Conservation (phyloP, 2,113 vertebrate genomes). For the Trogon melanurus region DNA sequence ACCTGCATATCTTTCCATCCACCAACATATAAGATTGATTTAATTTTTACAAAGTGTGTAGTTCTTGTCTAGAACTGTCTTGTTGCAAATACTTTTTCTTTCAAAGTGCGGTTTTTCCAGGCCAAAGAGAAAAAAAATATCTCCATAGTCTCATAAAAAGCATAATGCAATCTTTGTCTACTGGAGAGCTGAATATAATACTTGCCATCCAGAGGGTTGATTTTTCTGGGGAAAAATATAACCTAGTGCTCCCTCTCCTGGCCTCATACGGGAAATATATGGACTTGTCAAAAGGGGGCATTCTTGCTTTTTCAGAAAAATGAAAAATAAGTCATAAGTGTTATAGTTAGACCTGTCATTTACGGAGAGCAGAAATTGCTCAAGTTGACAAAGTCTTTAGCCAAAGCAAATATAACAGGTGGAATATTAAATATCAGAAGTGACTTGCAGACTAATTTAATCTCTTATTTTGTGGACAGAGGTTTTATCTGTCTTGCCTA, state of each 20-base stretch:
- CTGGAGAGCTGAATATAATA: background rate
- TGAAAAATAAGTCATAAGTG: background rate
- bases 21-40: background rate
- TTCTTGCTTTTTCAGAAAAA: slow-evolving; percentile 76
- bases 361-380: background rate
- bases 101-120: background rate
- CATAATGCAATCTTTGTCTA: background rate
- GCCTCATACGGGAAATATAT: slow-evolving; percentile 56
- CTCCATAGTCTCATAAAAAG: background rate
- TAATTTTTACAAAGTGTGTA: background rate
- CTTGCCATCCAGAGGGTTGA: background rate
- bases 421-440: slow-evolving; percentile 29
- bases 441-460: slow-evolving; percentile 24
- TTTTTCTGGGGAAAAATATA: slow-evolving; percentile 32
- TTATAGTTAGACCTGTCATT: background rate
- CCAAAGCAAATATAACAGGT: slow-evolving; percentile 25
- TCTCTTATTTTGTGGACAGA: background rate
- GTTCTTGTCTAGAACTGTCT: background rate
- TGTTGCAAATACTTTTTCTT: background rate
- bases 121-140: background rate
- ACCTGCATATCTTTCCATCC: background rate
- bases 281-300: slow-evolving; percentile 77
- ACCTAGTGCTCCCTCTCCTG: slow-evolving; percentile 58
- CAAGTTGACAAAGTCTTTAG: background rate
- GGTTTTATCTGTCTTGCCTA: background rate